These are phyloP conservation scores for Drosophila cyrtoloma DNA, from an alignment of 2,888 invertebrate species.

Conservation along the genomic window DNA sequence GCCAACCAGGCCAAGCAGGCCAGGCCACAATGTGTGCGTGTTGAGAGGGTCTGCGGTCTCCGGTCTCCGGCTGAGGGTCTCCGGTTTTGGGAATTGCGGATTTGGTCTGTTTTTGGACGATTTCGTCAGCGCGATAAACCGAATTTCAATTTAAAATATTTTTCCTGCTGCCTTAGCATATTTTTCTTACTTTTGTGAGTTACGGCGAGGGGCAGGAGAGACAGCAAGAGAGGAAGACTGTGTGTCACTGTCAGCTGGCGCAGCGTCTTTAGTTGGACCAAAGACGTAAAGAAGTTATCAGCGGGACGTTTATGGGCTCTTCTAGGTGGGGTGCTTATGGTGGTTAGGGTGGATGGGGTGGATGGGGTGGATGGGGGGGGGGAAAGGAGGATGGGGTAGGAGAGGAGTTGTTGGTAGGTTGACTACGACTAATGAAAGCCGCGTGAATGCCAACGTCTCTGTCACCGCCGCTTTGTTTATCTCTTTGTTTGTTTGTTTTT, in stretches of 20 bases:
- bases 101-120: slow-evolving; percentile 48
- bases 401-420: slow-evolving; percentile 12
- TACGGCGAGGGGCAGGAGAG: neutral
- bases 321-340: slow-evolving; percentile 19
- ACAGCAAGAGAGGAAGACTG: neutral
- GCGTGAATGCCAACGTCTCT: slow-evolving; percentile 57
- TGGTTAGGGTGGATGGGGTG: neutral
- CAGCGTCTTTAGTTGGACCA: slow-evolving; percentile 55
- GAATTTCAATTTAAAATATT: slow-evolving; percentile 82
- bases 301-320: slow-evolving; percentile 62
- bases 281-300: slow-evolving; percentile 74
- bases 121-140: slow-evolving; percentile 71
- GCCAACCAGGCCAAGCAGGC: slow-evolving; percentile 26
- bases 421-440: slow-evolving; percentile 60
- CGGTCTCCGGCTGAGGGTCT: neutral
- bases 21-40: slow-evolving; percentile 39
- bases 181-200: slow-evolving; percentile 40
- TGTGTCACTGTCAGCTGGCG: slow-evolving; percentile 30
- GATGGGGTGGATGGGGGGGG: too few species aligned
- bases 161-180: slow-evolving; percentile 75
- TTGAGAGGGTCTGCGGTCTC: neutral
- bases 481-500: slow-evolving; percentile 58
- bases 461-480: slow-evolving; percentile 53
- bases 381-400: neutral
- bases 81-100: slow-evolving; percentile 14